Base-by-base conservation (phyloP, 2,888 invertebrate genomes). In the Lithophane socia region DNA sequence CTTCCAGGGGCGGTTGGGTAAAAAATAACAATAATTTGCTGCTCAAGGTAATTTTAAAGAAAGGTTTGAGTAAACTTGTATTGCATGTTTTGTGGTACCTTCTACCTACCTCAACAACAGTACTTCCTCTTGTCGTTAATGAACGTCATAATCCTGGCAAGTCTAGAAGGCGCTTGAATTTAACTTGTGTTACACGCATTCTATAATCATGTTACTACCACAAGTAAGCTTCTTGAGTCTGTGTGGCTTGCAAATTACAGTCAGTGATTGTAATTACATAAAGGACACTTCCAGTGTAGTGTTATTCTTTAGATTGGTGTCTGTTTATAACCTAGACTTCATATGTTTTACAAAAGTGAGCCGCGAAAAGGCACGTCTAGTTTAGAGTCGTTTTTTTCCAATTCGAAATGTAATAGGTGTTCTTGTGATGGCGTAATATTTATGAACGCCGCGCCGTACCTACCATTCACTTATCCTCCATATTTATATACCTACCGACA, bases 1-100 rank as follows among this genome's bases (percentile, higher is more conserved):
- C 61, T 52, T 37, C n/a, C n/a, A 42, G 29, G 37, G 66, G 52
- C 29, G 29, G 18, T 73, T 37, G 47, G 37, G 29, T 29, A 52
- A 63, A 60, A 71, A 21, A 44, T 65, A 37, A 49, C 21, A 68
- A 65, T 72, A 69, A 82, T 67, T 71, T 73, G 54, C 68, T 75
- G 82, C 85, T 83, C 76, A 72, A 75, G 86, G 86, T 86, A 84
- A 83, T 83, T 73, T 69, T 79, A 86, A 37, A 73, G 74, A 75
- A 75, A 75, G 16, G 56, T 71, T 82, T 77, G 86, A 83, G 86
- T 86, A 83, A 75, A 75, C 16, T 44, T 74, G 58, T 18, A 63
- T 74, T 66, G 68, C 61, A 10, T 52, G 10, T 69, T 37, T 42
- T 76, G 81, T 66, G 77, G 67, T 82, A 16, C n/a, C n/a, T 16